These are phyloP conservation scores for Ceuthmochares aereus DNA, from an alignment of 2,113 vertebrate genomes.

Conservation along the genomic window DNA sequence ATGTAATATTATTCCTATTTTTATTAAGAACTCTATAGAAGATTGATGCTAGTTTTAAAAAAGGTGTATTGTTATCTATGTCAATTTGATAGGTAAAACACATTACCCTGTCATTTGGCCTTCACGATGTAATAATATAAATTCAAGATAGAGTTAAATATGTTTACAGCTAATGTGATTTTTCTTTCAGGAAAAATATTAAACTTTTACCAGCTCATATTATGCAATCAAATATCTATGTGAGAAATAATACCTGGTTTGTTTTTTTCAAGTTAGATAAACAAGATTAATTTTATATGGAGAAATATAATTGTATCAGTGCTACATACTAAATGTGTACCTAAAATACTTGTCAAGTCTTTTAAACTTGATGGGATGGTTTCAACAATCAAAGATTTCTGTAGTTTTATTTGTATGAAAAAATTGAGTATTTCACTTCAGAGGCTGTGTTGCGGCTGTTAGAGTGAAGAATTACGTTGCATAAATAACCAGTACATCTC, in stretches of 20 bases:
- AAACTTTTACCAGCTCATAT: not conserved
- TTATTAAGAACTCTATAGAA: not conserved
- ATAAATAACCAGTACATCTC: not conserved
- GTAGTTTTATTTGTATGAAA: not conserved
- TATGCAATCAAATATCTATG: not conserved
- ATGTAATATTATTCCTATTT: not conserved
- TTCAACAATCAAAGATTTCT: not conserved
- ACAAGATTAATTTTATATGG: not conserved
- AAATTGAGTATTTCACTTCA: not conserved
- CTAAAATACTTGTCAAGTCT: not conserved
- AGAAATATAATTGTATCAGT: not conserved
- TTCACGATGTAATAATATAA: not conserved
- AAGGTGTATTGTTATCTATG: rapidly evolving
- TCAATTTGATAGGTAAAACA: not conserved
- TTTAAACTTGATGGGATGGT: not conserved
- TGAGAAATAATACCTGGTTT: not conserved
- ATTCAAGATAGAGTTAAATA: not conserved
- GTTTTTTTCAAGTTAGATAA: not conserved
- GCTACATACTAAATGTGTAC: not conserved
- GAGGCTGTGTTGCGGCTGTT: not conserved
- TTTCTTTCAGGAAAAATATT: not conserved
- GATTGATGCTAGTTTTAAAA: not conserved
- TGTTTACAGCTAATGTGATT: not conserved
- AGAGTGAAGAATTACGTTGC: not conserved
- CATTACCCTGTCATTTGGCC: not conserved